Percentiles rank a stretch among this genome's conserved stretches.
These are phyloP conservation scores for Lasioglossum oenotherae DNA, from an alignment of 2,888 invertebrate species.

Conservation along the genomic window DNA sequence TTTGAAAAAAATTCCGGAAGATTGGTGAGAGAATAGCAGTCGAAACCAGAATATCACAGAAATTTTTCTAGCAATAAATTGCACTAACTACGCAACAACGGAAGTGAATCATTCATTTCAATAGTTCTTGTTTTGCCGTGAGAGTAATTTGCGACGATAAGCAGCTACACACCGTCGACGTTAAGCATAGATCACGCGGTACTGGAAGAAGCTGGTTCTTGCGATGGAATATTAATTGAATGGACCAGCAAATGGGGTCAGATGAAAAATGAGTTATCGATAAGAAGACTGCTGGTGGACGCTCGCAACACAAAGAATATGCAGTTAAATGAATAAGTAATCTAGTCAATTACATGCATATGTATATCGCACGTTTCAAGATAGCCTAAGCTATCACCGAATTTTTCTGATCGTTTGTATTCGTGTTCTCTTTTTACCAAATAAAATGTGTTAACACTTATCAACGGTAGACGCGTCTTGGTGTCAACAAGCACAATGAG, in stretches of 20 bases:
- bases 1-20: neutral
- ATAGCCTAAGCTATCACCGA: neutral
- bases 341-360: neutral
- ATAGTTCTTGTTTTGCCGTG: neutral
- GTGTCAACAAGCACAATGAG: conserved; percentile 33
- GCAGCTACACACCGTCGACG: conserved; percentile 20
- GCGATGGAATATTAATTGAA: conserved; percentile 60
- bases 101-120: neutral
- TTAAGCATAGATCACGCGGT: conserved; percentile 42
- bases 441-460: neutral
- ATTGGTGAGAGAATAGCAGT: neutral
- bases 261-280: conserved; percentile 33
- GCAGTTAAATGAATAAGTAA: neutral
- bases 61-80: neutral
- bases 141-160: conserved; percentile 12
- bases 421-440: neutral
- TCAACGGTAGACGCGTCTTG: conserved; percentile 6
- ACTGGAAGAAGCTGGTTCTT: conserved; percentile 32
- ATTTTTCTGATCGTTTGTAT: neutral
- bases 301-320: neutral
- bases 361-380: too few species aligned
- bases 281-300: neutral
- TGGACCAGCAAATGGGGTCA: conserved; percentile 33
- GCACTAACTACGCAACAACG: neutral
- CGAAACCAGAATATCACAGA: neutral